These are phyloP conservation scores for Hipparchia semele DNA, from an alignment of 2,888 invertebrate genomes.

Conservation along the genomic window DNA sequence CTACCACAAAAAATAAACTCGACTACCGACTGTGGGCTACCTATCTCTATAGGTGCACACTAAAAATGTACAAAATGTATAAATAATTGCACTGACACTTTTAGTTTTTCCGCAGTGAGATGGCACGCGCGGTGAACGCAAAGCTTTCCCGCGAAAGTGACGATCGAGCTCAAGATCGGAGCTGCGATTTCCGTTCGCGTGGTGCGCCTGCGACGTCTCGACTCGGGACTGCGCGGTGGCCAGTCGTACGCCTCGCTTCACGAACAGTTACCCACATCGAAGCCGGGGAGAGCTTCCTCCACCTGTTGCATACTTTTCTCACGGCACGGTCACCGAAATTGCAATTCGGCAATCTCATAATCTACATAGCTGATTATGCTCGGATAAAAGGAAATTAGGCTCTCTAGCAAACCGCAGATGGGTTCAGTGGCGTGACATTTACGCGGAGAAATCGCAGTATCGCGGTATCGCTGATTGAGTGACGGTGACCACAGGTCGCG, in stretches of 20 bases:
- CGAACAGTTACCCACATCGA: conserved; percentile 73
- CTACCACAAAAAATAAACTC: conserved; percentile 57
- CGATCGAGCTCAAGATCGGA: conserved; percentile 32
- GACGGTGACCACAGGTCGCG: conserved; percentile 65
- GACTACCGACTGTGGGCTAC: not conserved
- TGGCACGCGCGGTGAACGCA: conserved; percentile 26
- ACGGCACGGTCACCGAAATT: conserved; percentile 62
- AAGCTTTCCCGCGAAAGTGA: conserved; percentile 46
- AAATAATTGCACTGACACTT: conserved; percentile 43
- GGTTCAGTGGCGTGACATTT: conserved; percentile 71
- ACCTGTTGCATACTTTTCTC: conserved; percentile 79
- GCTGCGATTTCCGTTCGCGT: conserved; percentile 53
- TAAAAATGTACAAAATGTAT: conserved; percentile 7
- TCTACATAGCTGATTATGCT: conserved; percentile 79
- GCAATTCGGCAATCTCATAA: conserved; percentile 74
- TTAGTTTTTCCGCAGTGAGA: conserved; percentile 19
- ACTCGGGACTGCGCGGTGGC: conserved; percentile 69
- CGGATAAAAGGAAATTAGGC: conserved; percentile 74
- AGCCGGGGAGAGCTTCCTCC: conserved; percentile 67
- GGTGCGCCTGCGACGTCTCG: conserved; percentile 65
- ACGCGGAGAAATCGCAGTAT: conserved; percentile 65
- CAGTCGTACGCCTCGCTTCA: conserved; percentile 62
- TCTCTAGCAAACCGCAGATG: conserved; percentile 58
- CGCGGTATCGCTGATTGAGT: conserved; percentile 59
- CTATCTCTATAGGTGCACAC: conserved; percentile 11